These are phyloP conservation scores for Leptinotarsa juncta DNA, from an alignment of 2,888 invertebrate genomes.

Conservation along the genomic window DNA sequence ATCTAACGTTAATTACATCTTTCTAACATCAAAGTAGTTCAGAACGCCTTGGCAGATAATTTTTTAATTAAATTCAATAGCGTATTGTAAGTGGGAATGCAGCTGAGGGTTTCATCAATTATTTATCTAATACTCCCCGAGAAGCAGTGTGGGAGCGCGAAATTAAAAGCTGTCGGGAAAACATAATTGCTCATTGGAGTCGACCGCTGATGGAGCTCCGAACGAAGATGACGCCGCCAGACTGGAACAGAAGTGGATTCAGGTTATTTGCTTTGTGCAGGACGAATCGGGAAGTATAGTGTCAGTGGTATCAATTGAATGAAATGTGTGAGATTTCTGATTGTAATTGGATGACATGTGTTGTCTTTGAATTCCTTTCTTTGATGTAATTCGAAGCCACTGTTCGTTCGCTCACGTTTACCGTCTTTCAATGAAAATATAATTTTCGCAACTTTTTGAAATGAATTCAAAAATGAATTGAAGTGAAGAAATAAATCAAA, in stretches of 20 bases:
- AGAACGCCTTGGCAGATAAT: slow-evolving; percentile 24
- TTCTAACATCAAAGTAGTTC: neutral
- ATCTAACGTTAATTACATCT: neutral
- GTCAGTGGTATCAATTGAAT: too few relatives aligned
- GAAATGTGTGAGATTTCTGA: too few relatives aligned
- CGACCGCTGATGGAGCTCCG: slow-evolving; percentile 43
- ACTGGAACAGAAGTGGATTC: slow-evolving; percentile 6
- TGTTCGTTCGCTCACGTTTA: too few relatives aligned
- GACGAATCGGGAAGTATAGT: neutral
- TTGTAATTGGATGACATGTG: too few relatives aligned
- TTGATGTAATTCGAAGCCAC: too few relatives aligned
- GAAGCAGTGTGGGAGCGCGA: slow-evolving; percentile 54
- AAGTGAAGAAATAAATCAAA: too few relatives aligned
- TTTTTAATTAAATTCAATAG: slow-evolving; percentile 38
- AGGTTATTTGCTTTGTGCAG: neutral
- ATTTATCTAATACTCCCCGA: slow-evolving; percentile 59
- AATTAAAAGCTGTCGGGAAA: slow-evolving; percentile 63
- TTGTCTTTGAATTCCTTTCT: too few relatives aligned
- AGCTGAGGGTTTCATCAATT: slow-evolving; percentile 59
- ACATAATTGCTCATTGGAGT: slow-evolving; percentile 61
- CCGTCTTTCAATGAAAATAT: too few relatives aligned
- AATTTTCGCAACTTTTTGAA: too few relatives aligned
- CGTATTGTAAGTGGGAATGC: slow-evolving; percentile 57
- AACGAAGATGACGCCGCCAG: slow-evolving; percentile 38
- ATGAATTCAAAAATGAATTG: too few relatives aligned